phyloP scores from a whole-genome alignment of 2,113 vertebrate species.

The Prinia subflava region DNA sequence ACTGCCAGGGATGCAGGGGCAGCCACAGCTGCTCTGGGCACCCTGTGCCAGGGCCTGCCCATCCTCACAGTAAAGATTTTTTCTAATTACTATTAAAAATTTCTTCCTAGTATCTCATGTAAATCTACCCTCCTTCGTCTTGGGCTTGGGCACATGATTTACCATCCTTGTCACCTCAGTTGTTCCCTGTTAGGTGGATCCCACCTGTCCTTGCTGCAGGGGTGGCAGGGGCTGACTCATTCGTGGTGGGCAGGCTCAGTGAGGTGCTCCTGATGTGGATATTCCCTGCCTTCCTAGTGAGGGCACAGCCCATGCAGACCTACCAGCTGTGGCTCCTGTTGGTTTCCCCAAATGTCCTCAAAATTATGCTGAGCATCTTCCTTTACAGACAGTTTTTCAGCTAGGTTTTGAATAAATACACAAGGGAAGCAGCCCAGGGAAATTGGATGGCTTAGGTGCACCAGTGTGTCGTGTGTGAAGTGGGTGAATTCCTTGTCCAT shows the following conservation, averaged over 20 bases:
- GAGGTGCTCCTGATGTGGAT: not conserved
- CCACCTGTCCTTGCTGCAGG: not conserved
- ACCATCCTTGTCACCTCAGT: not conserved
- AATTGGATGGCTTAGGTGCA: not conserved
- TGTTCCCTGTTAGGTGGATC: not conserved
- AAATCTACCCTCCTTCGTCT: not conserved
- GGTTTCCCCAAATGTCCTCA: not conserved
- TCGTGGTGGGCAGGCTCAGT: rapidly evolving
- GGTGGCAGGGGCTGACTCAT: not conserved
- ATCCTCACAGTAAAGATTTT: not conserved
- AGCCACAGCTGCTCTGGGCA: not conserved
- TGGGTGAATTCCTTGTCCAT: not conserved
- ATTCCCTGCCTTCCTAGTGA: rapidly evolving
- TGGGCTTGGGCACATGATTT: not conserved
- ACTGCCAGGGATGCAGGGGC: not conserved
- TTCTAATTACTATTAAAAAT: not conserved
- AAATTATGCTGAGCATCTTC: not conserved
- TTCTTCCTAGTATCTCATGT: not conserved
- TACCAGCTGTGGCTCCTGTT: not conserved
- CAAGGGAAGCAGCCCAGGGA: not conserved
- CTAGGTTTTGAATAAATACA: not conserved
- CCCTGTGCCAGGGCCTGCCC: rapidly evolving
- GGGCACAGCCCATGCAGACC: not conserved
- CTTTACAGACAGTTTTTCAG: not conserved
- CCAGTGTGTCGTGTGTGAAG: not conserved